Base-by-base conservation (phyloP, 2,113 vertebrate species). In the Ochotona princeps region DNA sequence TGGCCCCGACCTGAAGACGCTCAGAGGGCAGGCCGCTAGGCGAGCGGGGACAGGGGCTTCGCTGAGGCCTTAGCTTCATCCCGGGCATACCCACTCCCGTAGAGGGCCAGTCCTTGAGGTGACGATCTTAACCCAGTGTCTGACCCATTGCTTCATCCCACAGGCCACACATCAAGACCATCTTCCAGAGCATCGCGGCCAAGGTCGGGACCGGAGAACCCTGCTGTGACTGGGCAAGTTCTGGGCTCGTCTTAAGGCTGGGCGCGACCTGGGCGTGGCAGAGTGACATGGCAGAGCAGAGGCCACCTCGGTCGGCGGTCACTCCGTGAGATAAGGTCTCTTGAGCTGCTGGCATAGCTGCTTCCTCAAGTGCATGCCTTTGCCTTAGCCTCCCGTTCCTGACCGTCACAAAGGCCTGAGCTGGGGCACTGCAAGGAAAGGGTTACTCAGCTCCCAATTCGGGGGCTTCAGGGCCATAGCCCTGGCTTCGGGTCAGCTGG, bases 141-240 rank as follows among this genome's bases (percentile, higher is more conserved):
- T n/a, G 11, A 90, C 54, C 97, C 69, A 0, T 11, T 78, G 13
- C 96, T 96, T 88, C 83, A 95, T 28, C 80, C 78, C 76, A 44
- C 97, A 99, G 99, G 99, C 99, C 99, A 1, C 98, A 99, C 96
- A 99, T 99, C 94, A 99, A 99, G 98, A 98, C 98, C 0, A 99
- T 99, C 97, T 99, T 99, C 97, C 99, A 99, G 97, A 98, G 98
- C 97, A 99, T 99, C 3, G 99, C 99, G 66, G 99, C 99, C 26
- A 99, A 99, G 98, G 99, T 99, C 10, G 99, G 99, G 89, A 99
- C 99, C 44, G 99, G 99, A 93, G 99, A 99, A 87, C 98, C 99
- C 2, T 99, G 99, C 94, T 99, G 99, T 96, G 99, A 99, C 95
- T 99, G 99, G 99, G 99, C 98, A 97, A 98, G 98, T 98, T 73